phyloP scores from a whole-genome alignment of 2,113 vertebrate genomes.

The Eurystomus gularis region DNA sequence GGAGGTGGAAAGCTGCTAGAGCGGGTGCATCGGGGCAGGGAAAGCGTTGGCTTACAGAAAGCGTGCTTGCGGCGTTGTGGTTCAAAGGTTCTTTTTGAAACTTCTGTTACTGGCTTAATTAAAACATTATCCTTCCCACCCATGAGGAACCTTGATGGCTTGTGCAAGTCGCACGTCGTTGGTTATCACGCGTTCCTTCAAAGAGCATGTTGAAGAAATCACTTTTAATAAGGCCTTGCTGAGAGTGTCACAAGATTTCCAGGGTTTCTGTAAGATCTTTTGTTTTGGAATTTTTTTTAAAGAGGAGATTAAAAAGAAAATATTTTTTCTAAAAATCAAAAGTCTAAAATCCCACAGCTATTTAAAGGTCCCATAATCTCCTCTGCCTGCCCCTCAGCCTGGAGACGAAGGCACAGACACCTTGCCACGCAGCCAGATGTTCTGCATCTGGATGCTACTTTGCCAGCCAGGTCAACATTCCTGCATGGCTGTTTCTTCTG shows the following conservation, averaged over 20 bases:
- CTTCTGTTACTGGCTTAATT: not conserved
- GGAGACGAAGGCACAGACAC: not conserved
- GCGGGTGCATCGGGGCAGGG: fast-evolving
- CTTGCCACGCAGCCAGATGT: not conserved
- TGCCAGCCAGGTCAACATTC: constrained; percentile 13
- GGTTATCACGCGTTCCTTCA: not conserved
- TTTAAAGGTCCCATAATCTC: not conserved
- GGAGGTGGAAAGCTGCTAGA: not conserved
- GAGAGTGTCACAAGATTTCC: not conserved
- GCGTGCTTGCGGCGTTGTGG: not conserved
- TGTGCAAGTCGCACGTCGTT: fast-evolving
- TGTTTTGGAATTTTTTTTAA: not conserved
- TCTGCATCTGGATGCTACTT: not conserved
- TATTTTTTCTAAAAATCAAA: not conserved
- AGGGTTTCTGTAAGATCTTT: constrained; percentile 6
- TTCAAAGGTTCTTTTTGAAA: not conserved
- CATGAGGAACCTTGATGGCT: constrained; percentile 1
- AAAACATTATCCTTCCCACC: not conserved
- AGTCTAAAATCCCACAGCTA: not conserved
- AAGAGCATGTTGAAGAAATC: not conserved
- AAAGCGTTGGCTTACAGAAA: not conserved
- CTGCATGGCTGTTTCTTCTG: not conserved
- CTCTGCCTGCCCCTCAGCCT: not conserved
- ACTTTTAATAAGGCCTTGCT: constrained; percentile 20
- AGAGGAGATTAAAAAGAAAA: not conserved